Base-by-base conservation (phyloP, 2,888 invertebrate genomes). In the Eristalinus sepulchralis region DNA sequence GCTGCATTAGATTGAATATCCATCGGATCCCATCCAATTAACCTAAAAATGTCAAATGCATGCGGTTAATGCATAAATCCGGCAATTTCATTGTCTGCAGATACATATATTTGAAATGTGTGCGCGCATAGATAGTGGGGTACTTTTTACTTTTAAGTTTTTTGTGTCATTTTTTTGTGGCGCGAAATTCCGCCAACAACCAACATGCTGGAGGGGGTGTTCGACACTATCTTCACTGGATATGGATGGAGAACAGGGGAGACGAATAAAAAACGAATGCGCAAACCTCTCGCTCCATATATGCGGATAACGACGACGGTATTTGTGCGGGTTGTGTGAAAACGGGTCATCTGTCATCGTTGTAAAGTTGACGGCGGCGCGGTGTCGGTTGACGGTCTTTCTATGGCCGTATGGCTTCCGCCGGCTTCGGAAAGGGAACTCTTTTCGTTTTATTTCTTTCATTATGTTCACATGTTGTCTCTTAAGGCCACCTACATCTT, bases 21-120 rank as follows among this genome's bases (percentile, higher is more conserved):
- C 83, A 86, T 86, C 73, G 78, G 83, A 78, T 83, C 86, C 83
- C 70, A 83, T 86, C 86, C 86, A 86, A 86, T 86, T 86, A 86
- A 86, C 86, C 86, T 86, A 86, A 83, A 86, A 83, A 83, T 83
- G 86, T 83, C 86, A 86, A 86, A 86, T 86, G 78, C 86, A 83
- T 83, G 78, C 71, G 75, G 75, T 86, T 71, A 83, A 79, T 83
- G 83, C 83, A 86, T 86, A 86, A 86, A 86, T 86, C 78, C 75
- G 63, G 64, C 73, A 71, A 86, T 79, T 86, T 83, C 83, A 86
- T 83, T 86, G 83, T 75, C 71, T 86, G 62, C 20, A 22, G 36
- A 24, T 53, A 57, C 73, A 71, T 53, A 71, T 67, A n/a, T 70
- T 80, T 82, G 20, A 64, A 60, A 64, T 75, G 70, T 53, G 64